A percentile compares a stretch with the other conserved stretches of the same genome.
phyloP scores from a whole-genome alignment of 2,113 vertebrate genomes.

The Hirundichthys speculiger region DNA sequence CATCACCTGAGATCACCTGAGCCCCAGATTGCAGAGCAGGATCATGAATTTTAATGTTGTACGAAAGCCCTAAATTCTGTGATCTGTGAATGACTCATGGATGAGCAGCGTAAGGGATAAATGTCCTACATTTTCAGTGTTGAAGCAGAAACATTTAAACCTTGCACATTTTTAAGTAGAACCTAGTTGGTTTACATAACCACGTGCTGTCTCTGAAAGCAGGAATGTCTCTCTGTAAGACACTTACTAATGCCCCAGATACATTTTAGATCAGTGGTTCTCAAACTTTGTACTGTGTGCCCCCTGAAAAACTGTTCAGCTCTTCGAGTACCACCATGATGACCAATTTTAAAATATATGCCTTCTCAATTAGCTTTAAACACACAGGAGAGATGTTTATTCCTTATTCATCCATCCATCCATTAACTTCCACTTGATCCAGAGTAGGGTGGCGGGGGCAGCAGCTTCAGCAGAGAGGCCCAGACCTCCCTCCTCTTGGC shows the following conservation, averaged over 20 bases:
- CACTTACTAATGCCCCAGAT: constrained; percentile 2
- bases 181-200: constrained; percentile 8
- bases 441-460: no score
- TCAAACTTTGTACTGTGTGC: no score
- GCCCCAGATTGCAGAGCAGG: constrained; percentile 5
- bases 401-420: no score
- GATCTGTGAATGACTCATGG: constrained; percentile 24
- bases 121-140: constrained; percentile 31
- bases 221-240: not conserved
- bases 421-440: no score
- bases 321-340: no score
- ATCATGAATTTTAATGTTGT: constrained; percentile 42
- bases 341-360: no score
- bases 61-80: constrained; percentile 10
- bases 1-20: constrained; percentile 18
- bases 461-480: no score
- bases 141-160: constrained; percentile 28
- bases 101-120: constrained; percentile 9
- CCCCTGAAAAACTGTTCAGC: no score
- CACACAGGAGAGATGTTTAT: no score
- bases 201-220: constrained; percentile 5
- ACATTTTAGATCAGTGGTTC: no score
- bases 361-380: no score
- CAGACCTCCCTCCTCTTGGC: no score
- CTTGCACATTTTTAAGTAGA: not conserved